Percentiles rank a stretch among this genome's conserved stretches.
Conservation (phyloP, 37 sponge, comb jelly and placozoan genomes). For the Eunapius fragilis region DNA sequence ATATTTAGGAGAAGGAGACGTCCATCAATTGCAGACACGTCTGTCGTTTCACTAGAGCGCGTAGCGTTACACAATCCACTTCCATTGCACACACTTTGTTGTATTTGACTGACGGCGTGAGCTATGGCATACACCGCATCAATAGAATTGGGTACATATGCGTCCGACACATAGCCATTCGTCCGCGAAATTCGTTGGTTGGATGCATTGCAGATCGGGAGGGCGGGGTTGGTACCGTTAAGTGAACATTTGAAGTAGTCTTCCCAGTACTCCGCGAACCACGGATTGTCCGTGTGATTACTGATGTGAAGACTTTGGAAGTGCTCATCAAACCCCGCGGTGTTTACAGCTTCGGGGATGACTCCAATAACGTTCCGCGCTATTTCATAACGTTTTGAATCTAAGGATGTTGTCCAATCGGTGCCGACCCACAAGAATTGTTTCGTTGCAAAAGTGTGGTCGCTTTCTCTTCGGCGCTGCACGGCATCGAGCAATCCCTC, state of each 20-base stretch:
- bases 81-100: constrained; percentile 9
- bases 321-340: constrained; percentile 41
- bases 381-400: neutral
- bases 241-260: constrained; percentile 52
- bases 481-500: constrained; percentile 18
- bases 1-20: constrained; percentile 30
- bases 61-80: constrained; percentile 24
- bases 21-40: constrained; percentile 5
- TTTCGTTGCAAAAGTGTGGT: neutral
- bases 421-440: constrained; percentile 66
- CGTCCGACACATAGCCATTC: constrained; percentile 26
- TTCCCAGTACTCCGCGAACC: constrained; percentile 69
- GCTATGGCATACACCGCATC: constrained; percentile 85
- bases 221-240: neutral
- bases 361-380: constrained; percentile 46
- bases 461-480: neutral
- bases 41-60: neutral
- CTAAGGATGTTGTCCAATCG: constrained; percentile 70
- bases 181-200: too few relatives aligned
- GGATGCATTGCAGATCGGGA: constrained; percentile 8
- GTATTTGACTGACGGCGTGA: constrained; percentile 52
- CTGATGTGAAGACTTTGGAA: constrained; percentile 45
- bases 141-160: constrained; percentile 56
- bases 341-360: neutral
- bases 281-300: constrained; percentile 54